Evolutionary conservation across 2,113 vertebrate species (phyloP).

Genomic region (Empidonax alnorum): DNA sequence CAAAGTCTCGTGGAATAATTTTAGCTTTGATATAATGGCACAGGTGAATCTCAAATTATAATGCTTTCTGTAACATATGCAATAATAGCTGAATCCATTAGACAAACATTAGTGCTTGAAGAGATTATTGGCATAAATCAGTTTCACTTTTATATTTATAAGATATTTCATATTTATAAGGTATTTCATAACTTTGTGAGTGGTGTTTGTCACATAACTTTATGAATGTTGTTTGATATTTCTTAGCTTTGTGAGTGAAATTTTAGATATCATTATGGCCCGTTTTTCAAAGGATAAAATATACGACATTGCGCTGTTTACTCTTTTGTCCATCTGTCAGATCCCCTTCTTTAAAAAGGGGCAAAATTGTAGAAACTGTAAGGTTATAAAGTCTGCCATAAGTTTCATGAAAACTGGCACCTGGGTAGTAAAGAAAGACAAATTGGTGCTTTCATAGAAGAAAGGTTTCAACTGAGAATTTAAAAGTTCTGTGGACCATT

Average conservation of each 20-base stretch:
- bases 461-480: not conserved
- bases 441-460: not conserved
- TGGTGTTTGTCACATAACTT: slow-evolving; percentile 64
- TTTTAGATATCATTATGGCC: slow-evolving; percentile 17
- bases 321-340: not conserved
- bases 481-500: not conserved
- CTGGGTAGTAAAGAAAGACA: not conserved
- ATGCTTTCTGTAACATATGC: slow-evolving; percentile 64
- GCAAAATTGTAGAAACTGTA: not conserved
- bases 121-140: slow-evolving; percentile 76
- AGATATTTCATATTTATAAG: slow-evolving; percentile 75
- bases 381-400: not conserved
- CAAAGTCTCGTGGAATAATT: slow-evolving; percentile 73
- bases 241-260: slow-evolving; percentile 40
- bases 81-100: slow-evolving; percentile 76
- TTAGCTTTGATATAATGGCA: slow-evolving; percentile 78
- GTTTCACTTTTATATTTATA: slow-evolving; percentile 60
- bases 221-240: slow-evolving; percentile 40
- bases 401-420: not conserved
- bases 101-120: slow-evolving; percentile 77
- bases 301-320: not conserved
- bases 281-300: slow-evolving; percentile 37
- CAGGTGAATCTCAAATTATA: slow-evolving; percentile 75
- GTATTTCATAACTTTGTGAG: slow-evolving; percentile 24
- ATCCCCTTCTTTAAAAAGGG: not conserved